These are phyloP conservation scores for Notodonta ziczac DNA, from an alignment of 2,888 invertebrate genomes.

Conservation along the genomic window DNA sequence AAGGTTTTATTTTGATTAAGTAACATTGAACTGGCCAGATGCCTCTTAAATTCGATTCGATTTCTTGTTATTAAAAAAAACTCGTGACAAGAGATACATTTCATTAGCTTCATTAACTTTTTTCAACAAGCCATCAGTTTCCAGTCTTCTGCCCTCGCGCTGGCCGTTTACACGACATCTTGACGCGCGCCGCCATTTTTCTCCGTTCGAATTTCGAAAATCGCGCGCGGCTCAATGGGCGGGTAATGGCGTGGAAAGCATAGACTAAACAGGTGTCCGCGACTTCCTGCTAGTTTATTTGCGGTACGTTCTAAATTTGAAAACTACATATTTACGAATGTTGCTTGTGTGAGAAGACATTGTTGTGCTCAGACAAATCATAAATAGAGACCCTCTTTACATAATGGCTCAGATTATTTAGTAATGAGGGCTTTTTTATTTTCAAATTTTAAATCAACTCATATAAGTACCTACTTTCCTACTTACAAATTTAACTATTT, in stretches of 20 bases:
- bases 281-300: slow-evolving; percentile 39
- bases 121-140: slow-evolving; percentile 2
- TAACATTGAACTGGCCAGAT: too few relatives aligned
- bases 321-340: slow-evolving; percentile 26
- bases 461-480: too few relatives aligned
- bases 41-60: too few relatives aligned
- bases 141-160: background rate
- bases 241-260: slow-evolving; percentile 75
- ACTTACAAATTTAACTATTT: too few relatives aligned
- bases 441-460: too few relatives aligned
- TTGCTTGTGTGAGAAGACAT: slow-evolving; percentile 22
- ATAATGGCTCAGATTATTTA: too few relatives aligned
- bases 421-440: too few relatives aligned
- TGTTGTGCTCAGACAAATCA: slow-evolving; percentile 12
- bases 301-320: slow-evolving; percentile 36
- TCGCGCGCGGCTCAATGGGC: slow-evolving; percentile 68
- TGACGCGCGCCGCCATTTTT: slow-evolving; percentile 64
- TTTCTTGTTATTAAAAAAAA: background rate
- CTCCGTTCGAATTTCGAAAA: slow-evolving; percentile 72
- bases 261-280: slow-evolving; percentile 74
- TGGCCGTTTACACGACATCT: slow-evolving; percentile 42
- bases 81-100: background rate
- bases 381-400: too few relatives aligned
- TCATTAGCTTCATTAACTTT: background rate
- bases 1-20: too few relatives aligned